Percentiles rank a stretch among this genome's conserved stretches.
Evolutionary conservation across 1,140 invertebrate genomes (phyloP).

Genomic region (Drosophila triauraria): DNA sequence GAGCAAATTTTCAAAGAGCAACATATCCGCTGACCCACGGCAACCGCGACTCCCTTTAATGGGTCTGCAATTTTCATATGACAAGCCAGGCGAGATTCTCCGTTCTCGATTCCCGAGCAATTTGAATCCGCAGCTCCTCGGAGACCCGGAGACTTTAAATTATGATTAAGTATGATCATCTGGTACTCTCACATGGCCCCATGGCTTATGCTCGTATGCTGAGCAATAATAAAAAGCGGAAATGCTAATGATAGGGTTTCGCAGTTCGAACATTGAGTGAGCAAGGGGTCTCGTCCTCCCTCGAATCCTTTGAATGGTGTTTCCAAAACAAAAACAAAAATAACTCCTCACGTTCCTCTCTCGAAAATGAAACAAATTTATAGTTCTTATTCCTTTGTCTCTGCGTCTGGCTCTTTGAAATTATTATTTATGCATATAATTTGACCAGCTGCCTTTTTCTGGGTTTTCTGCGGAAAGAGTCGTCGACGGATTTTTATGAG

Average conservation of each 20-base stretch:
- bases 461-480: conserved; percentile 63
- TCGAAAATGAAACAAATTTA: conserved; percentile 65
- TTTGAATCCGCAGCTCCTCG: conserved; percentile 53
- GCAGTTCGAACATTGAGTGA: conserved; percentile 37
- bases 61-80: conserved; percentile 77
- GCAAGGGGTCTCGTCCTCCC: conserved; percentile 12
- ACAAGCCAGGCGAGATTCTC: conserved; percentile 51
- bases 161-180: conserved; percentile 84
- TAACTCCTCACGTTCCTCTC: conserved; percentile 54
- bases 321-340: conserved; percentile 15
- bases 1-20: conserved; percentile 65
- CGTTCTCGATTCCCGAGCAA: conserved; percentile 32
- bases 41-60: conserved; percentile 54
- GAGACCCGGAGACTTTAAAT: conserved; percentile 67
- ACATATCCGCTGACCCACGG: conserved; percentile 70
- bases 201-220: conserved; percentile 38
- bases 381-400: conserved; percentile 66
- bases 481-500: conserved; percentile 40
- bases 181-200: conserved; percentile 45
- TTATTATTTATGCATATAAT: conserved; percentile 85
- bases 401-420: conserved; percentile 54
- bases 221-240: conserved; percentile 84
- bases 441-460: conserved; percentile 67
- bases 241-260: conserved; percentile 84
- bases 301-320: conserved; percentile 47